Evolutionary conservation across 2,113 vertebrate genomes (phyloP).

Genomic region (Halichoeres trimaculatus): DNA sequence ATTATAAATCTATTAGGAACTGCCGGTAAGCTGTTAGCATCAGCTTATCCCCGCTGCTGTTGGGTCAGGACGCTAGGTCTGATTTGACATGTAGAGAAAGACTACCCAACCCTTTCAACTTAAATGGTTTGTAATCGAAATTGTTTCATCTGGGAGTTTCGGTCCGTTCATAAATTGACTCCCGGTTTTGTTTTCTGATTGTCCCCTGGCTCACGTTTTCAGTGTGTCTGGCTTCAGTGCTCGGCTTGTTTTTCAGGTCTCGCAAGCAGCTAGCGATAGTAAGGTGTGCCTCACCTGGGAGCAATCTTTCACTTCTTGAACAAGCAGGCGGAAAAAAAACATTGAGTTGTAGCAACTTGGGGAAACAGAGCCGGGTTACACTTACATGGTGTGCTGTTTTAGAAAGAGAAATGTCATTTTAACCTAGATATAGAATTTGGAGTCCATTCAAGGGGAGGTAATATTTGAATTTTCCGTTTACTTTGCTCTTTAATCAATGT

Average conservation of each 20-base stretch:
- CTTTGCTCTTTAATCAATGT: background rate
- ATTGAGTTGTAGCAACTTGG: background rate
- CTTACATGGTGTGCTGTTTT: background rate
- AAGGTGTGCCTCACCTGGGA: conserved; percentile 60
- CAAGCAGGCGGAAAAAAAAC: background rate
- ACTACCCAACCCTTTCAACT: background rate
- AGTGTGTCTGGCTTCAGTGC: conserved; percentile 32
- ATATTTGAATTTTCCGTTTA: background rate
- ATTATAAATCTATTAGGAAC: conserved; percentile 17
- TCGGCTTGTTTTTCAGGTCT: conserved; percentile 82
- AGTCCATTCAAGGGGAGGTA: background rate
- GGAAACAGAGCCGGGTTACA: background rate
- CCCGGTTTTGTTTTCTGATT: background rate
- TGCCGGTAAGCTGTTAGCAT: conserved; percentile 33
- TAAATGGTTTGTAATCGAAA: background rate
- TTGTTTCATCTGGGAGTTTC: background rate
- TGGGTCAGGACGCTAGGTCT: conserved; percentile 6
- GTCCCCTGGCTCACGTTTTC: conserved; percentile 29
- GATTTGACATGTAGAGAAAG: conserved; percentile 4
- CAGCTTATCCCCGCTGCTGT: background rate
- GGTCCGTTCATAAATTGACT: background rate
- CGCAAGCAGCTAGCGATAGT: conserved; percentile 57
- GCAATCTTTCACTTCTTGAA: background rate
- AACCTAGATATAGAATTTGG: background rate
- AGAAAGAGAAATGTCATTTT: background rate